Conservation (phyloP, 2,888 invertebrate species). For the Morpho achilles region DNA sequence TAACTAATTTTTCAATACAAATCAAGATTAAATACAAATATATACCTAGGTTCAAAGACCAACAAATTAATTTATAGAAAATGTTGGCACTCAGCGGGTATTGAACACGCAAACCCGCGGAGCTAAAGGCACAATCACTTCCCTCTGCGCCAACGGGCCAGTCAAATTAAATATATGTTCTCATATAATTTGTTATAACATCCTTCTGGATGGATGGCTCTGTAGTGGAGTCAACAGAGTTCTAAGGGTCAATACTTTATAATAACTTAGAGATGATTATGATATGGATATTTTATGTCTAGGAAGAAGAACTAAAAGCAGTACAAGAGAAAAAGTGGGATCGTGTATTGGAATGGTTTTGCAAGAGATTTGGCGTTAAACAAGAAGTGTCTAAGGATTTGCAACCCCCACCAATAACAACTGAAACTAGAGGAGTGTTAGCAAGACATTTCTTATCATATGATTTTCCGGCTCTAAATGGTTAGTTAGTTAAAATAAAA, state of each 20-base stretch:
- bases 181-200: too few relatives aligned
- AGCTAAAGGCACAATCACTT: too few relatives aligned
- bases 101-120: too few relatives aligned
- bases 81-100: too few relatives aligned
- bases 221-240: not conserved
- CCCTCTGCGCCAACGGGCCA: too few relatives aligned
- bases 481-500: slow-evolving; percentile 63
- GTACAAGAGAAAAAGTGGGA: slow-evolving; percentile 92
- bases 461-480: slow-evolving; percentile 89
- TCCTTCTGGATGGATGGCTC: not conserved
- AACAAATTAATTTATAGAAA: too few relatives aligned
- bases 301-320: slow-evolving; percentile 86
- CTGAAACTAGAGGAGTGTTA: slow-evolving; percentile 83
- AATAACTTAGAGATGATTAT: too few relatives aligned
- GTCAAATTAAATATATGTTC: too few relatives aligned
- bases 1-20: too few relatives aligned
- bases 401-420: slow-evolving; percentile 82
- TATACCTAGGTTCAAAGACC: too few relatives aligned
- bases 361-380: slow-evolving; percentile 86
- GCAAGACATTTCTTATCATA: slow-evolving; percentile 89
- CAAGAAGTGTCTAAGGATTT: slow-evolving; percentile 86
- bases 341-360: slow-evolving; percentile 94
- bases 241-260: not conserved
- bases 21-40: too few relatives aligned
- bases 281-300: slow-evolving; percentile 61